These are phyloP conservation scores for Balearica regulorum DNA, from an alignment of 2,797 vertebrate genomes.

Conservation along the genomic window DNA sequence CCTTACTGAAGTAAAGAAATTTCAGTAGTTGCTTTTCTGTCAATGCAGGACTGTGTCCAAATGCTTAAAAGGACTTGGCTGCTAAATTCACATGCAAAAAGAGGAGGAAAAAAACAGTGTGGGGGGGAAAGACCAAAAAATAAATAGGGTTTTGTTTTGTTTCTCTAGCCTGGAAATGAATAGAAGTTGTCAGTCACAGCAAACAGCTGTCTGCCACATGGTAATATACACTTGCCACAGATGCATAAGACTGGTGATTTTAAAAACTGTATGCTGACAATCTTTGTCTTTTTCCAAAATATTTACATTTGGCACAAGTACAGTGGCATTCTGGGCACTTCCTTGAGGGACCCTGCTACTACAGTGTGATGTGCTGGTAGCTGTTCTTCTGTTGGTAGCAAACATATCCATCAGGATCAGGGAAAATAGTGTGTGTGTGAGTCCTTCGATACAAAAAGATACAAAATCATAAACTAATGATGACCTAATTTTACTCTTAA, in stretches of 20 bases:
- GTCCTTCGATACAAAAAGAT: neutral
- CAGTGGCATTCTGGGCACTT: neutral
- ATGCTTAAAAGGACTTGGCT: neutral
- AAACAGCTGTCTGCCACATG: neutral
- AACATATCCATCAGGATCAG: neutral
- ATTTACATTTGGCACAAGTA: neutral
- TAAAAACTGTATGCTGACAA: neutral
- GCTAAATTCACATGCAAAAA: neutral
- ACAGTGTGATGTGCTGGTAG: neutral
- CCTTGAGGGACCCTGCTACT: neutral
- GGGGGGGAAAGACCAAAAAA: neutral
- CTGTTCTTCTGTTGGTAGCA: neutral
- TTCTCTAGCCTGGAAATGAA: neutral
- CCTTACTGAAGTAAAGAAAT: neutral
- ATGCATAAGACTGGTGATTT: neutral
- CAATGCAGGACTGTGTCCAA: neutral
- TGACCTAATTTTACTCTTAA: neutral
- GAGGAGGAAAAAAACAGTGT: neutral
- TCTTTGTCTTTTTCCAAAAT: neutral
- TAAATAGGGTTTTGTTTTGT: neutral
- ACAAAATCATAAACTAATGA: neutral
- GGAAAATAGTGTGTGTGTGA: neutral
- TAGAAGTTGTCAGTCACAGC: neutral
- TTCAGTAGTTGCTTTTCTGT: neutral
- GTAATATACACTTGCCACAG: neutral